These are phyloP conservation scores for Platyura marginata DNA, from an alignment of 1,140 invertebrate genomes.

Conservation along the genomic window DNA sequence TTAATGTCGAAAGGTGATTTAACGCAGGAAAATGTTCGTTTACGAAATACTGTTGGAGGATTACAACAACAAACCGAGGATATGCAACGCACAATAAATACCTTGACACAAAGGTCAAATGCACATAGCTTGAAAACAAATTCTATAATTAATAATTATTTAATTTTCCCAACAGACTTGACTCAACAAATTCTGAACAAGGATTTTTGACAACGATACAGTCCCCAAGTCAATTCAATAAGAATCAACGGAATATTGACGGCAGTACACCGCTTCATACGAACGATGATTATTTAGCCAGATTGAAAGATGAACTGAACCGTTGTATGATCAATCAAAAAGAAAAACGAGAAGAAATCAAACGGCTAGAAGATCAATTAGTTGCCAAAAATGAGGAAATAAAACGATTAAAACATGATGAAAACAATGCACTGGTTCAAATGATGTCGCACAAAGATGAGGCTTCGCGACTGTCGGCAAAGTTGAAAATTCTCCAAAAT, in stretches of 20 bases:
- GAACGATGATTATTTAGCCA: conserved; percentile 11
- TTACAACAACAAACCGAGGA: conserved; percentile 12
- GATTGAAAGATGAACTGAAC: conserved; percentile 18
- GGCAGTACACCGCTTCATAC: conserved; percentile 17
- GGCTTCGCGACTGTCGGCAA: conserved; percentile 12
- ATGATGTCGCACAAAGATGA: conserved; percentile 15
- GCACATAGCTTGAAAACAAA: neutral
- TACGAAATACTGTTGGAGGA: conserved; percentile 11
- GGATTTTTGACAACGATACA: conserved; percentile 15
- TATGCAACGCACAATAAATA: conserved; percentile 15
- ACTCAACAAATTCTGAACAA: conserved; percentile 14
- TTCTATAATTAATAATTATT: neutral
- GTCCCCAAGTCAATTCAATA: neutral
- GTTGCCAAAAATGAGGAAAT: conserved; percentile 14
- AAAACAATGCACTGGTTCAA: conserved; percentile 16
- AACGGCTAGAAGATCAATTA: conserved; percentile 12
- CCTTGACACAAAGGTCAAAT: conserved; percentile 8
- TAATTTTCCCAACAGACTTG: conserved; percentile 3
- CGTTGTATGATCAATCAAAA: conserved; percentile 14
- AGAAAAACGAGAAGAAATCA: conserved; percentile 18
- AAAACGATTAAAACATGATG: conserved; percentile 10
- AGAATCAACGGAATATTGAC: conserved; percentile 5
- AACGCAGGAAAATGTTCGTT: conserved; percentile 9
- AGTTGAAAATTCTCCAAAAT: conserved; percentile 10
- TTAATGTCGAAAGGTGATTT: conserved; percentile 6